A percentile compares a stretch with the other conserved stretches of the same genome.
These are phyloP conservation scores for Trichomycterus rosablanca DNA, from an alignment of 2,113 vertebrate species.

Conservation along the genomic window DNA sequence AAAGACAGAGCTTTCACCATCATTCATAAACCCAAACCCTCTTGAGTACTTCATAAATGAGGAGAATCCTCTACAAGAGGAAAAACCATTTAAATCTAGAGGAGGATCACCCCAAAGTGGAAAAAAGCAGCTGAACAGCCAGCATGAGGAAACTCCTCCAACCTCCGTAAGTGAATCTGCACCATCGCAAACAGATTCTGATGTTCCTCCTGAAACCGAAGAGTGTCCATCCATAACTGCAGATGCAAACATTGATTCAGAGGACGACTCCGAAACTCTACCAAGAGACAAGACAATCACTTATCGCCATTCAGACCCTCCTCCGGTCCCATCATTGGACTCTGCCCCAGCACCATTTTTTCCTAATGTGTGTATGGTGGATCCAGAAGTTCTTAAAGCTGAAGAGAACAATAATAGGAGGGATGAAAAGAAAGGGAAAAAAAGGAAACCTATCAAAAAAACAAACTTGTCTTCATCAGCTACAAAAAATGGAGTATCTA, in stretches of 20 bases:
- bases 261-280: constrained; percentile 89
- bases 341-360: constrained; percentile 80
- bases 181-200: constrained; percentile 90
- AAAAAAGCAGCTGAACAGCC: constrained; percentile 80
- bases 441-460: constrained; percentile 77
- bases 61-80: constrained; percentile 71
- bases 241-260: constrained; percentile 79
- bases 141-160: constrained; percentile 87
- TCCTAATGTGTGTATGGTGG: constrained; percentile 95
- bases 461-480: constrained; percentile 84
- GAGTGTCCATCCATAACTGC: constrained; percentile 84
- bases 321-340: constrained; percentile 75
- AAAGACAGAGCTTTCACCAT: constrained; percentile 87
- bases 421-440: constrained; percentile 88
- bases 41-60: constrained; percentile 79
- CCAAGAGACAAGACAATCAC: constrained; percentile 93
- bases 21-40: constrained; percentile 88
- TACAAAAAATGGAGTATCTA: constrained; percentile 80
- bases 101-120: constrained; percentile 80
- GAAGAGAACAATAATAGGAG: constrained; percentile 82
- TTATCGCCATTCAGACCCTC: constrained; percentile 85
- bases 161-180: constrained; percentile 90
- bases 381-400: constrained; percentile 82
- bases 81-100: constrained; percentile 77
- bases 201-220: constrained; percentile 83